These are phyloP conservation scores for Scaptodrosophila lebanonensis DNA, from an alignment of 1,140 invertebrate genomes.

Conservation along the genomic window DNA sequence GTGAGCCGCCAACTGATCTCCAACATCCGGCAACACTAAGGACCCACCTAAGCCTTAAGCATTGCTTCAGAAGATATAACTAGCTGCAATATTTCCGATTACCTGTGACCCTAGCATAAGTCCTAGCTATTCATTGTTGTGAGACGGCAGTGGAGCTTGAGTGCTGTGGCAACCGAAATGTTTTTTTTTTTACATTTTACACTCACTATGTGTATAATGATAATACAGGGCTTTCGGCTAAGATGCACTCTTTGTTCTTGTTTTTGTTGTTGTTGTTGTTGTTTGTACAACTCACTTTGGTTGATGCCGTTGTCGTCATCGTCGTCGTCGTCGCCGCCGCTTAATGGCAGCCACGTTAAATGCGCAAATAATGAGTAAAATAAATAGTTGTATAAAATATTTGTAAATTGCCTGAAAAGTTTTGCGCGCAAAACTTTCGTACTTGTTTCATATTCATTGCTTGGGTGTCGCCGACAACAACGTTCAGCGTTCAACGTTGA, in stretches of 20 bases:
- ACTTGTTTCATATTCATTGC: slow-evolving; percentile 55
- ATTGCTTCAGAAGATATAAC: no score
- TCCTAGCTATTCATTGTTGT: no score
- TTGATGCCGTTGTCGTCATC: background rate
- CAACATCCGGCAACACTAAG: no score
- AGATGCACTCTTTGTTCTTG: background rate
- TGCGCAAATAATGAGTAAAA: slow-evolving; percentile 56
- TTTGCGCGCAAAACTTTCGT: slow-evolving; percentile 46
- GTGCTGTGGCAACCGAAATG: no score
- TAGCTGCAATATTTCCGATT: no score
- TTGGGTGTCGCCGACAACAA: background rate
- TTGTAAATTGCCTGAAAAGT: slow-evolving; percentile 52
- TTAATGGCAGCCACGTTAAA: slow-evolving; percentile 27
- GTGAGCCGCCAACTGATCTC: no score
- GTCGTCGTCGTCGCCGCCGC: background rate
- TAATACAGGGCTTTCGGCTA: no score
- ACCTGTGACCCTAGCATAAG: no score
- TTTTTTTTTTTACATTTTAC: no score
- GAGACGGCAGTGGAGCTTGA: no score
- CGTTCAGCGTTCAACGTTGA: background rate
- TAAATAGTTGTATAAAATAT: slow-evolving; percentile 58
- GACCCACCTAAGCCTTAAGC: no score
- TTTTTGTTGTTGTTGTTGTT: background rate
- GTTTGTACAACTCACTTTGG: slow-evolving; percentile 24
- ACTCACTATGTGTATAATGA: no score